These are phyloP conservation scores for Atherinosoma microstoma DNA, from an alignment of 2,797 vertebrate genomes.

Conservation along the genomic window DNA sequence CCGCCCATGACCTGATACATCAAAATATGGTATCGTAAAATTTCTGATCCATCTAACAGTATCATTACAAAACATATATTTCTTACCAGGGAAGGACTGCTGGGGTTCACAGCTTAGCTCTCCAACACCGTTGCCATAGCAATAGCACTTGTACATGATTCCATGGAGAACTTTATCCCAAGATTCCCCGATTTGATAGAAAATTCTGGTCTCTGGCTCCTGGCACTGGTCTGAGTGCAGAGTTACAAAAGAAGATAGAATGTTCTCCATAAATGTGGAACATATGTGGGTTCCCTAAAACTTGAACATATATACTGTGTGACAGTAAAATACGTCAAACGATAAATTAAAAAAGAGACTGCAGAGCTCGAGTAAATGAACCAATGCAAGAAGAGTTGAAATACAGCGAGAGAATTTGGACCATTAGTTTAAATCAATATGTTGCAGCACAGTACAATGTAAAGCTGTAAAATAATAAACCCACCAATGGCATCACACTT, in stretches of 20 bases:
- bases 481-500: slow-evolving; percentile 96
- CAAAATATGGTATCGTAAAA: neutral
- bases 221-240: slow-evolving; percentile 92
- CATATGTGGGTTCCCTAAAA: neutral
- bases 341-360: neutral
- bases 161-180: slow-evolving; percentile 93
- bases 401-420: neutral
- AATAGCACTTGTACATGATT: slow-evolving; percentile 93
- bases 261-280: neutral
- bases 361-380: neutral
- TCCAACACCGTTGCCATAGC: slow-evolving; percentile 96
- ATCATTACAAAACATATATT: neutral
- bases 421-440: neutral
- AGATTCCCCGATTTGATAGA: slow-evolving; percentile 95
- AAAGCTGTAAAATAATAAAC: slow-evolving; percentile 50
- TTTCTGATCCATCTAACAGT: neutral
- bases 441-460: neutral
- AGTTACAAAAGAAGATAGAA: neutral
- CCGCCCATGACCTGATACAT: neutral
- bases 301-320: too few species aligned
- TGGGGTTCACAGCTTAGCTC: slow-evolving; percentile 95
- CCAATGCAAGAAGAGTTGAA: neutral
- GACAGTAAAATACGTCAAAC: neutral
- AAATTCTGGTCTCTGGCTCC: slow-evolving; percentile 91
- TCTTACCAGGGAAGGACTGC: slow-evolving; percentile 89